Percentiles rank a stretch among this genome's conserved stretches.
These are phyloP conservation scores for Liolophura sinensis DNA, from an alignment of 1,140 invertebrate genomes.

Conservation along the genomic window DNA sequence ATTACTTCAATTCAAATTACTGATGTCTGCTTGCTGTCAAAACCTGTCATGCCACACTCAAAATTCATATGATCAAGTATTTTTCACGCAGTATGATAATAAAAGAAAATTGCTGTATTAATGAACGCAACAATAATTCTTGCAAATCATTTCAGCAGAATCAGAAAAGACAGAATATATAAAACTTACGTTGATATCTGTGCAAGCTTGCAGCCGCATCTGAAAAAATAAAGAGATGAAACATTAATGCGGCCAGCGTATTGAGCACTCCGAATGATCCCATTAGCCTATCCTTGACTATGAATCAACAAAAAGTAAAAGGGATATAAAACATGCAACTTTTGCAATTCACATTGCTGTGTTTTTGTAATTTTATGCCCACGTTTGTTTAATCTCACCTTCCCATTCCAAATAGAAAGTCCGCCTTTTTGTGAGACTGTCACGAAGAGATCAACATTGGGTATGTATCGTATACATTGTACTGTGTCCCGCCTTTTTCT, in stretches of 20 bases:
- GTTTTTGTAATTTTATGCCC: too few relatives aligned
- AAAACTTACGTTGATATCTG: slow-evolving; percentile 52
- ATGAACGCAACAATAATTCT: too few relatives aligned
- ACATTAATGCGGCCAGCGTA: too few relatives aligned
- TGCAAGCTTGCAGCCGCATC: slow-evolving; percentile 47
- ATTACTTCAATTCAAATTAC: too few relatives aligned
- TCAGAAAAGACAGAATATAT: neutral
- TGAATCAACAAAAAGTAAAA: neutral
- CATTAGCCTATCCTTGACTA: neutral
- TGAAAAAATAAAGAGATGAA: slow-evolving; percentile 26
- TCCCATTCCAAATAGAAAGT: slow-evolving; percentile 49
- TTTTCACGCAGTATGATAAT: too few relatives aligned
- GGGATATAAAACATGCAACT: too few relatives aligned
- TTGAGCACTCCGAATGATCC: too few relatives aligned
- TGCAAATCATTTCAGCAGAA: neutral
- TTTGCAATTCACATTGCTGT: too few relatives aligned
- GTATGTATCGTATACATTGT: slow-evolving; percentile 47
- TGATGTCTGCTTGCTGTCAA: too few relatives aligned
- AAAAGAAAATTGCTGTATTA: too few relatives aligned
- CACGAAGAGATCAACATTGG: slow-evolving; percentile 47
- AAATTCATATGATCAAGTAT: too few relatives aligned
- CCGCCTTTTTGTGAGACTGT: slow-evolving; percentile 55
- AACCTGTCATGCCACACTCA: too few relatives aligned
- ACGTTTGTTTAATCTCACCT: slow-evolving; percentile 38
- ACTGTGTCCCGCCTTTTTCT: slow-evolving; percentile 53